Evolutionary conservation across 2,797 vertebrate species (phyloP), one percentile per base, ranked within the genome.

Genomic region (Platalea minor): DNA sequence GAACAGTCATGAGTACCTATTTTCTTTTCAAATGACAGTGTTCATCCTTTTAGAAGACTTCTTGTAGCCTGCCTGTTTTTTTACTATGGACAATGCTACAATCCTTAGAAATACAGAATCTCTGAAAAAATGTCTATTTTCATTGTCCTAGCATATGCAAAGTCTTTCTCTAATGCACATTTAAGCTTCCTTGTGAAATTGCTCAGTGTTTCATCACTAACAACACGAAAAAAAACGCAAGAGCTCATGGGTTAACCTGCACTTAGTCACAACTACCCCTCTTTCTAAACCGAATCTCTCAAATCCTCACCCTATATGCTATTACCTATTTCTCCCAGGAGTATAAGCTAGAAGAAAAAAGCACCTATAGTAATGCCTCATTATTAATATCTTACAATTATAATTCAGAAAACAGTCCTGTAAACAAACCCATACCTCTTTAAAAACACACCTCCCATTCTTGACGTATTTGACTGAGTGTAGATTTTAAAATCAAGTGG

Each of bases 11-110:
- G 0, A 92, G 67, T 25, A 86, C 12, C 60, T 72, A 90, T 90
- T 94, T 91, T 89, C 82, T 89, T 91, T 83, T 60, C 60, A 88
- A 86, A 90, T 77, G 46, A 94, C 70, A 74, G 16, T n/a, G 41
- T 79, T 88, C 48, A 79, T 79, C 63, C 46, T 89, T 89, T 94
- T n/a, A 86, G 51, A 85, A 54, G 51, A 74, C 35, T 94, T 63
- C 24, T 59, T 54, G 53, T 25, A 60, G 29, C 13, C 53, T 57
- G 26, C 5, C 19, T 60, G 37, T 6, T 50, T 86, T 56, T 82
- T 33, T 17, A 39, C 11, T 17, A 39, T 18, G 16, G 26, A 81
- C 77, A 81, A 88, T 65, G 41, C 53, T 54, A 84, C 31, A 64
- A 31, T 69, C 19, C 20, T 88, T 79, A 54, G 13, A 91, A 91